Evolutionary conservation across 1,140 invertebrate species (phyloP).

Genomic region (Odontomachus brunneus): DNA sequence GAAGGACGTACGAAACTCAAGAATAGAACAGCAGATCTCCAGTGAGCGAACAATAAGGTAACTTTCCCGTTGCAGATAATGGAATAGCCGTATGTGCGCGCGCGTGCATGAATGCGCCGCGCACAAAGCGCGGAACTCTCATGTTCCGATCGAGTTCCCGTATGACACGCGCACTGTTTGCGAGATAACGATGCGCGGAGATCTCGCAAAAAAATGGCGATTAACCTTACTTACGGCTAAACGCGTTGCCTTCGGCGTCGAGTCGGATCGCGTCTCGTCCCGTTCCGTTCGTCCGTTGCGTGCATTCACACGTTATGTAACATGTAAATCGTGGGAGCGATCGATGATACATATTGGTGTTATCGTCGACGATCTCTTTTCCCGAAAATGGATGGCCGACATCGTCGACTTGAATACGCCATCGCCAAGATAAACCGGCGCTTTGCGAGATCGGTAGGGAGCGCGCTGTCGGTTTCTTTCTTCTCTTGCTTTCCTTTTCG

Average conservation of each 20-base stretch:
- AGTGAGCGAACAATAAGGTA: conserved; percentile 53
- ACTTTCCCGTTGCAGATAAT: conserved; percentile 37
- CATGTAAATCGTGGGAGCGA: conserved; percentile 38
- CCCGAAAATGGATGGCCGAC: too few relatives aligned
- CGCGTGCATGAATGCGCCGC: background rate
- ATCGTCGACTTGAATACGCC: too few relatives aligned
- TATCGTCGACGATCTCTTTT: too few relatives aligned
- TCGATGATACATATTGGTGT: too few relatives aligned
- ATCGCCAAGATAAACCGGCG: too few relatives aligned
- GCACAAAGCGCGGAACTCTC: conserved; percentile 14
- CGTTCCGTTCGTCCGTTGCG: conserved; percentile 3
- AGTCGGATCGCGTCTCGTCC: background rate
- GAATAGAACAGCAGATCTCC: conserved; percentile 50
- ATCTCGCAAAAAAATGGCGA: conserved; percentile 19
- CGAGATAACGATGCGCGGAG: conserved; percentile 22
- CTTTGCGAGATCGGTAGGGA: too few relatives aligned
- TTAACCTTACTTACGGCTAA: conserved; percentile 13
- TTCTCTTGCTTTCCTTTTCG: too few relatives aligned
- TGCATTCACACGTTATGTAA: conserved; percentile 19
- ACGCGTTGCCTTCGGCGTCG: background rate
- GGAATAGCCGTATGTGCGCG: background rate
- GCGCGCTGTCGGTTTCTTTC: too few relatives aligned
- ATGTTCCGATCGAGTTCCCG: conserved; percentile 35
- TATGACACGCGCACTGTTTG: conserved; percentile 13
- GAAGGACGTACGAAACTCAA: conserved; percentile 54